phyloP scores from a whole-genome alignment of 2,113 vertebrate genomes.

The Cervus canadensis region DNA sequence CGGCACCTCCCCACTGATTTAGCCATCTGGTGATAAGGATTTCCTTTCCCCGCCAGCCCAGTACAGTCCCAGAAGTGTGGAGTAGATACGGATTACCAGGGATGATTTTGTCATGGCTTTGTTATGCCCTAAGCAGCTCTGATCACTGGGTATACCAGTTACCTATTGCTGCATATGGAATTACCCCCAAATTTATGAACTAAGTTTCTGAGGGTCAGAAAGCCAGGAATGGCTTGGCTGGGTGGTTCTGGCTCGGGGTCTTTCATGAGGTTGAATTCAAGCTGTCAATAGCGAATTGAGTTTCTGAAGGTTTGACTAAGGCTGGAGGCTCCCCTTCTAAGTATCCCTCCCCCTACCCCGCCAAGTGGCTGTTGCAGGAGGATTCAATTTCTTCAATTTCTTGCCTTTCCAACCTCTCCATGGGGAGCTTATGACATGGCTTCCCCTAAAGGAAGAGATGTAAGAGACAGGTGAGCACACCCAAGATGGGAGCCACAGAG shows the following conservation, averaged over 20 bases:
- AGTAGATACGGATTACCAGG: fast-evolving
- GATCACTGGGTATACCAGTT: background rate
- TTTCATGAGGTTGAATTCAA: background rate
- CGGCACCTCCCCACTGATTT: fast-evolving
- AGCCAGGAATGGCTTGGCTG: background rate
- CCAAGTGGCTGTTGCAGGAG: background rate
- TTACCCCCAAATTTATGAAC: background rate
- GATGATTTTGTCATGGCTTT: background rate
- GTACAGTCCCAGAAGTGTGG: fast-evolving
- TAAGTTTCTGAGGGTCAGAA: background rate
- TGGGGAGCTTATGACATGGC: fast-evolving
- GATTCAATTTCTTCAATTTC: fast-evolving
- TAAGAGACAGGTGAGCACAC: background rate
- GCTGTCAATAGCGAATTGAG: no score
- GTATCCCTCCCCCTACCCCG: background rate
- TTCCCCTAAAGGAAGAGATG: background rate
- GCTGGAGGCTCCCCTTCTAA: background rate
- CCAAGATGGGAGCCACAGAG: fast-evolving
- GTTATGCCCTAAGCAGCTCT: background rate
- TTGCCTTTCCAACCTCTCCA: fast-evolving
- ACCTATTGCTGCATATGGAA: background rate
- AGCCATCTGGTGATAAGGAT: no score
- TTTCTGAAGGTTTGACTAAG: background rate
- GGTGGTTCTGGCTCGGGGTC: background rate
- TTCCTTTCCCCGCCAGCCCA: background rate